Conservation (phyloP, 1,140 invertebrate species). For the Hypsibius dujardini region DNA sequence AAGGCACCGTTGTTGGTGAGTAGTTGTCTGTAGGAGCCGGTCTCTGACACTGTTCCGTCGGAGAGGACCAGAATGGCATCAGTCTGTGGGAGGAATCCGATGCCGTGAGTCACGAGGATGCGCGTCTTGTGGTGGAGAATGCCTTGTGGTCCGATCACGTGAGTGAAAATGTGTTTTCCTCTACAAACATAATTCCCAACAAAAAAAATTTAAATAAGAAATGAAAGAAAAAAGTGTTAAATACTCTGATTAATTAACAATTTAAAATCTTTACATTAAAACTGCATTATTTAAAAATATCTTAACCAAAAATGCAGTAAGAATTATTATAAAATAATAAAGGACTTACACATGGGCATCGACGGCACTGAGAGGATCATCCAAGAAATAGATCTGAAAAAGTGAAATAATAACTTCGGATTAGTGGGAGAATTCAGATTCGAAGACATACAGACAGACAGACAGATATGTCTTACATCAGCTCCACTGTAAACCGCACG, state of each 20-base stretch:
- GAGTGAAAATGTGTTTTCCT: slow-evolving; percentile 31
- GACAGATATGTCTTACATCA: slow-evolving; percentile 25
- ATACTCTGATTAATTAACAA: no score
- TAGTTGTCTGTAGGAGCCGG: slow-evolving; percentile 31
- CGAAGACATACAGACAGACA: no score
- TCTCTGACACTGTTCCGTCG: slow-evolving; percentile 31
- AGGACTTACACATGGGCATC: slow-evolving; percentile 55
- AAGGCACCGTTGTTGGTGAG: slow-evolving; percentile 31
- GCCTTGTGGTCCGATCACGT: slow-evolving; percentile 34
- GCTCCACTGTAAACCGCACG: slow-evolving; percentile 29
- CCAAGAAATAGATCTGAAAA: slow-evolving; percentile 47
- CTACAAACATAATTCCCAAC: slow-evolving; percentile 5
- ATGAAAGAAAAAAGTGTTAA: no score
- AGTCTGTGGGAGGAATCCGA: slow-evolving; percentile 33
- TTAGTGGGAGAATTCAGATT: background rate
- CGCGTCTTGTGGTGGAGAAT: slow-evolving; percentile 46
- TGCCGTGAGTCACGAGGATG: slow-evolving; percentile 34
- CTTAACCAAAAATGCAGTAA: background rate
- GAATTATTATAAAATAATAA: slow-evolving; percentile 20
- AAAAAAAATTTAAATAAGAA: no score
- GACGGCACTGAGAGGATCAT: slow-evolving; percentile 63
- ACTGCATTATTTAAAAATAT: no score
- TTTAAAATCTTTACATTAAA: no score
- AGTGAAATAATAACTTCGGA: slow-evolving; percentile 8
- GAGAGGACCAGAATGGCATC: slow-evolving; percentile 42